phyloP scores from a whole-genome alignment of 1,140 invertebrate species.

The Galleria mellonella region DNA sequence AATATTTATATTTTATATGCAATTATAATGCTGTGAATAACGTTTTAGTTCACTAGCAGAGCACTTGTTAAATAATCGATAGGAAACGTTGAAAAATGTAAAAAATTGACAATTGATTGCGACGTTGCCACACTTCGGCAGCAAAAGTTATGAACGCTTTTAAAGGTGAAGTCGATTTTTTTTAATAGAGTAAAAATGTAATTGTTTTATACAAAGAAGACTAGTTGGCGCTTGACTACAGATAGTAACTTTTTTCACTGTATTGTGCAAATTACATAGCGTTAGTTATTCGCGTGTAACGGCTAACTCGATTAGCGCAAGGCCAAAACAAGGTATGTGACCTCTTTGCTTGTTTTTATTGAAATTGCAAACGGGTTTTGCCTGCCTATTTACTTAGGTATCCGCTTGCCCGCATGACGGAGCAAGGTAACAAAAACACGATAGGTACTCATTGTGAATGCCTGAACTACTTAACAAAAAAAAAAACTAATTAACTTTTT shows the following conservation, averaged over 20 bases:
- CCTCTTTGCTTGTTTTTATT: conserved; percentile 55
- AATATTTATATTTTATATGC: too few relatives aligned
- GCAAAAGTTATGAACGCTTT: too few relatives aligned
- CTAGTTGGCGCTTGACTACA: too few relatives aligned
- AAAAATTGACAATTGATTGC: too few relatives aligned
- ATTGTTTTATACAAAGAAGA: too few relatives aligned
- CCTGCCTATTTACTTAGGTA: conserved; percentile 30
- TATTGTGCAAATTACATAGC: conserved; percentile 45
- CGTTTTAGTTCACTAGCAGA: too few relatives aligned
- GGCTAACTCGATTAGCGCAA: conserved; percentile 60
- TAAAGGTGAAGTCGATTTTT: too few relatives aligned
- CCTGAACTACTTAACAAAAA: conserved; percentile 22
- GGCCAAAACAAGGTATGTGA: conserved; percentile 58
- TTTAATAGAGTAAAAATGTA: too few relatives aligned
- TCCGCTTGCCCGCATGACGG: conserved; percentile 32
- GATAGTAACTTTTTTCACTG: conserved; percentile 23
- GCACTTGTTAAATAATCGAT: too few relatives aligned
- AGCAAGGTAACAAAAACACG: conserved; percentile 15
- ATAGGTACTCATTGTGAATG: conserved; percentile 19
- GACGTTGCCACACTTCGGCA: too few relatives aligned
- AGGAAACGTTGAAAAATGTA: too few relatives aligned
- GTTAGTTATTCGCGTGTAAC: conserved; percentile 48
- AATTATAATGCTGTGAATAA: too few relatives aligned
- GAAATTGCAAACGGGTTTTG: conserved; percentile 39
- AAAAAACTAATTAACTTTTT: conserved; percentile 27